phyloP scores from a whole-genome alignment of 1,140 invertebrate species.

The Proctacanthus coquilletti region DNA sequence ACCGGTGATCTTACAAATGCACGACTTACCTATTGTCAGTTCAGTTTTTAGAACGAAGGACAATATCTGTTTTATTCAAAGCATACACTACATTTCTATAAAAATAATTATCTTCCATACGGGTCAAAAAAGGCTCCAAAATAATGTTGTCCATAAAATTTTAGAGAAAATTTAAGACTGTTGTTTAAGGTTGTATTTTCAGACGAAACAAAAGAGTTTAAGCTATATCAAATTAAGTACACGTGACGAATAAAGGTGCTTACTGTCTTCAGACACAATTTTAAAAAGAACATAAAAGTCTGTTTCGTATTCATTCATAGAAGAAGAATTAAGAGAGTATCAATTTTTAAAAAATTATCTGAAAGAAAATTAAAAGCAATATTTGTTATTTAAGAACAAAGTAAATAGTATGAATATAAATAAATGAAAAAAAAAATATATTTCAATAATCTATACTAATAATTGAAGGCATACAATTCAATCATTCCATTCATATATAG shows the following conservation, averaged over 20 bases:
- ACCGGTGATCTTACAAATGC: no score
- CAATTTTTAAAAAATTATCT: constrained; percentile 1
- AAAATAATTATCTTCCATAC: no score
- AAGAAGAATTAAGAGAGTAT: neutral
- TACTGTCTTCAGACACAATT: neutral
- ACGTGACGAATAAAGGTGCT: no score
- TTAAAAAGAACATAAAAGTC: neutral
- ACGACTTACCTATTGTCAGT: no score
- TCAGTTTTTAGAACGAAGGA: no score
- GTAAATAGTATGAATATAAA: neutral
- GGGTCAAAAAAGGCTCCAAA: no score
- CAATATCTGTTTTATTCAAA: no score
- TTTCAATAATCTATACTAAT: neutral
- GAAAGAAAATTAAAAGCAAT: neutral
- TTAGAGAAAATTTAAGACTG: neutral
- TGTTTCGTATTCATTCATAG: neutral
- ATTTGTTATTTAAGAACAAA: neutral
- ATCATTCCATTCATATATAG: neutral
- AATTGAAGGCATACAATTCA: neutral
- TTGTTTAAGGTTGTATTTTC: neutral
- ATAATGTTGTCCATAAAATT: neutral
- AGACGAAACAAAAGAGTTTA: neutral
- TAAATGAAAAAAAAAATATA: no score
- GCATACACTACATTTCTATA: no score
- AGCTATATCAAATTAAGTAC: no score